Base-by-base conservation (phyloP, 2,797 vertebrate genomes). In the Micrastur ruficollis region DNA sequence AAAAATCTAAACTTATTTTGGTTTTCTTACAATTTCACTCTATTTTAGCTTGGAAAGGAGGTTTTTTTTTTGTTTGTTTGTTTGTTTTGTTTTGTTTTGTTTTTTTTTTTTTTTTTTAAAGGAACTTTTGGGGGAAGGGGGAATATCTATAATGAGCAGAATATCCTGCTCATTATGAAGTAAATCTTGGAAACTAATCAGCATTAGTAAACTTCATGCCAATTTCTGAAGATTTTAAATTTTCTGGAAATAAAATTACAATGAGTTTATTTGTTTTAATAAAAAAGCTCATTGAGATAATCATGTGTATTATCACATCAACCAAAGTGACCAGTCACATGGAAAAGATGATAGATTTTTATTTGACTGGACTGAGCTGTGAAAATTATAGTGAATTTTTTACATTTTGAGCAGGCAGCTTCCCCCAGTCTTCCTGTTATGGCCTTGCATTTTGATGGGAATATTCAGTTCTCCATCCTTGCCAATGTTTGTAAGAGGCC, bases 71-170 rank as follows among this genome's bases (percentile, higher is more conserved):
- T 68, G 32, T 11, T 53, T 18, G 16, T 9, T 47, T 47, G 17
- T 20, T 8, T 11, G 20, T 47, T 47, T 8, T 32, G 6, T n/a
- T 11, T 53, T 18, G 16, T 9, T 47, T 47, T 8, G 42, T n/a
- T 46, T 10, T 40, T 63, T 25, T 61, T 72, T 32, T n/a, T n/a
- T n/a, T n/a, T n/a, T n/a, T n/a, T n/a, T n/a, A 29, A 87, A 65
- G 26, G 23, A 38, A 7, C 5, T 50, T 29, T 26, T 52, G 7
- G 9, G 6, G 2, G 0, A 2, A 58, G 15, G 5, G 17, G 3
- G 8, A 71, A 15, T 50, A 34, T 23, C 50, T 86, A 15, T 16
- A 65, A 56, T 21, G 38, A 73, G 31, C 4, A 17, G 19, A 11
- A 74, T 68, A 34, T 25, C 2, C 26, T 72, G 17, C 21, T 76